Conservation (phyloP, 2,888 invertebrate species). For the Pachydiplax longipennis region DNA sequence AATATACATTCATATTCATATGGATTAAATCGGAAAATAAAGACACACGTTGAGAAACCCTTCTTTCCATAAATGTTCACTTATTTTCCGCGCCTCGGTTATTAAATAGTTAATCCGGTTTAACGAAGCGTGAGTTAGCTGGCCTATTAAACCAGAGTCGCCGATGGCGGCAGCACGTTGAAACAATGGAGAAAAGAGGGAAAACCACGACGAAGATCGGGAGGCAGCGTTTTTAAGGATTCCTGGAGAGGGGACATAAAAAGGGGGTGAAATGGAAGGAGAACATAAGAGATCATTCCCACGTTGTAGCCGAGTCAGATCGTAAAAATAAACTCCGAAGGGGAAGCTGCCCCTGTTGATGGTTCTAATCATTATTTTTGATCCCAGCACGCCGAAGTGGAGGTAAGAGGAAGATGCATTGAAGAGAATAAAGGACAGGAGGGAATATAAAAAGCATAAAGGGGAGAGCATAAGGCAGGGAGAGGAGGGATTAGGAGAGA, state of each 20-base stretch:
- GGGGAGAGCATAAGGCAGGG: not conserved
- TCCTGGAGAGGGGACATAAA: not conserved
- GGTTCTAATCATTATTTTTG: slow-evolving; percentile 17
- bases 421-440: not conserved
- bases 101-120: too few species aligned
- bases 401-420: too few species aligned
- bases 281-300: not conserved
- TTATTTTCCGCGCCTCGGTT: too few species aligned
- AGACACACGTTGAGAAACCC: too few species aligned
- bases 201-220: not conserved
- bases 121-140: too few species aligned
- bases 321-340: not conserved
- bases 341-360: not conserved
- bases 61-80: too few species aligned
- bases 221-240: not conserved
- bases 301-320: not conserved
- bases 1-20: too few species aligned
- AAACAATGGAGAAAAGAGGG: not conserved
- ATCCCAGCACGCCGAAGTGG: not conserved
- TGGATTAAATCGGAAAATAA: too few species aligned
- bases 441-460: not conserved
- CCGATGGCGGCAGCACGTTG: not conserved
- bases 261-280: not conserved
- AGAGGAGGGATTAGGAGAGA: not conserved
- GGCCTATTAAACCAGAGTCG: not conserved